Conservation (phyloP, 2,797 vertebrate species). For the Brachymystax lenok region DNA sequence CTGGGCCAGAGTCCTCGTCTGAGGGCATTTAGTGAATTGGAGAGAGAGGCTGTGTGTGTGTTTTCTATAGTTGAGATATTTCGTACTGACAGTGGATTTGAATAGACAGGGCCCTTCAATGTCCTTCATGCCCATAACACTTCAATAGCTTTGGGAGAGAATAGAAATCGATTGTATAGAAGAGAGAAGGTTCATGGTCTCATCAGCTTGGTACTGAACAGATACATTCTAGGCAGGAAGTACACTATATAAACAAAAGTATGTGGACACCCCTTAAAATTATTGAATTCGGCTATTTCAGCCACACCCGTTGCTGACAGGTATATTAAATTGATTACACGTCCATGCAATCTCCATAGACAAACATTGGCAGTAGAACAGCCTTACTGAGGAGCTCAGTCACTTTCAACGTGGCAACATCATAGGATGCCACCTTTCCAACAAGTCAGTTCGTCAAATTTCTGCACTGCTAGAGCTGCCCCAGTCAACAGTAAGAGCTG, state of each 20-base stretch:
- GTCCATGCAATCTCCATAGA: no score
- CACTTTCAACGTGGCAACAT: no score
- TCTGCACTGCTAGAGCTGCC: no score
- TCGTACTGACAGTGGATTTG: not conserved
- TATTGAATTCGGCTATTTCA: not conserved
- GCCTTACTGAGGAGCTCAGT: no score
- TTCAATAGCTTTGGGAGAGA: not conserved
- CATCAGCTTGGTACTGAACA: not conserved
- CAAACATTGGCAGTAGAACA: no score
- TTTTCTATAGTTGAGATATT: not conserved
- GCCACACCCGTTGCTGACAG: not conserved
- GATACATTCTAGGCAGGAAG: not conserved
- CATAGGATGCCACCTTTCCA: no score
- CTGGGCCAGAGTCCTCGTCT: slow-evolving; percentile 1
- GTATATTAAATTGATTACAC: no score
- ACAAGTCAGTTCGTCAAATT: no score
- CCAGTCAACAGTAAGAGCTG: no score
- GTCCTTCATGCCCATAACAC: not conserved
- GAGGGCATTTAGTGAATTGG: not conserved
- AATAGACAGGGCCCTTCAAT: slow-evolving; percentile 1
- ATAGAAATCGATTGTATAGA: not conserved
- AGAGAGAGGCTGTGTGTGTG: not conserved
- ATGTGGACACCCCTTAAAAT: not conserved
- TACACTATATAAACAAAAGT: not conserved
- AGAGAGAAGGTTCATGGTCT: not conserved